Conservation (phyloP, 2,797 vertebrate genomes). For the Triplophysa bombifrons region DNA sequence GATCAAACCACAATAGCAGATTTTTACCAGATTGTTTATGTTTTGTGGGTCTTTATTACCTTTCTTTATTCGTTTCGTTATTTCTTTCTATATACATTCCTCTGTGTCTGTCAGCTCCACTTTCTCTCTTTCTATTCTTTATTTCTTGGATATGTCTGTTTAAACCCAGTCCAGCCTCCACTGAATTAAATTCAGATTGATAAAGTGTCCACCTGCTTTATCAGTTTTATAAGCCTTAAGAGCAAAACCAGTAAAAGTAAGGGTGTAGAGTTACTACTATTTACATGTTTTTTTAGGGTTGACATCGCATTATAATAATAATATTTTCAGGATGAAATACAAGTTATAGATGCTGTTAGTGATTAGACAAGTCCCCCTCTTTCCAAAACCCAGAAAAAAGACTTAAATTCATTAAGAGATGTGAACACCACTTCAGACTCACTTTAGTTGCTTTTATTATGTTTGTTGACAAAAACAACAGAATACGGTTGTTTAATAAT, state of each 20-base stretch:
- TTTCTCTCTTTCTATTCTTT: conserved; percentile 41
- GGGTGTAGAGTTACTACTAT: background rate
- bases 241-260: background rate
- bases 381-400: background rate
- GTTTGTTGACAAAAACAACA: background rate
- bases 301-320: background rate
- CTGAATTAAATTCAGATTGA: conserved; percentile 13
- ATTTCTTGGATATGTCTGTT: conserved; percentile 51
- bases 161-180: conserved; percentile 42
- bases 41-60: conserved; percentile 40
- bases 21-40: conserved; percentile 48
- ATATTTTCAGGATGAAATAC: background rate
- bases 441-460: too few species aligned
- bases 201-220: conserved; percentile 1
- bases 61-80: conserved; percentile 48
- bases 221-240: background rate
- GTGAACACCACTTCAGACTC: background rate
- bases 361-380: background rate
- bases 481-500: background rate
- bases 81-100: conserved; percentile 9
- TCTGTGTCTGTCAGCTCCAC: conserved; percentile 38
- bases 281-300: conserved; percentile 5
- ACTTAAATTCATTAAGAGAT: background rate
- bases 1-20: conserved; percentile 57
- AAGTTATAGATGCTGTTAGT: background rate